Base-by-base conservation (phyloP, 2,113 vertebrate species). In the Syngnathus scovelli region DNA sequence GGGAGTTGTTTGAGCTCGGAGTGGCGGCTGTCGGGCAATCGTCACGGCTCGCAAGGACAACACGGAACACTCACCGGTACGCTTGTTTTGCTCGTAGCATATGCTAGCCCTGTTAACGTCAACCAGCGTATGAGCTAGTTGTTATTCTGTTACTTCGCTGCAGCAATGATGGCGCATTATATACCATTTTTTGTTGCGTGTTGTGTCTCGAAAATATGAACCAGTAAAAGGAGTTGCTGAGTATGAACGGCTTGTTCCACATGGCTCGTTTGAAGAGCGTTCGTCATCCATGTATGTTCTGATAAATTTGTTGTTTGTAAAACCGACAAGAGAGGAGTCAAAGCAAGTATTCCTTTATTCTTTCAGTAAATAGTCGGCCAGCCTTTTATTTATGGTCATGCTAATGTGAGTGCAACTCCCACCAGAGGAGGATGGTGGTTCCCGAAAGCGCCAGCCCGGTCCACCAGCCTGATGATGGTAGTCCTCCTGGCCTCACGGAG, bases 361-460 rank as follows among this genome's bases (percentile, higher is more conserved):
- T 33, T 33, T 33, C 27, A 33, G 13, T 27, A 44, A 23, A 43
- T 44, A 62, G 44, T 7, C n/a, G n/a, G 6, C 4, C n/a, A 43
- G 44, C 6, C 4, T 13, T 15, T 44, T 7, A 62, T 43, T 15
- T 68, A n/a, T 49, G 15, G 18, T 11, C 4, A 19, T 27, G 11
- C 61, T 60, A 13, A 62, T 66, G 12, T 4, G 27, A 7, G 18
- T 49, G 19, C 69, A 56, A 41, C 39, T 61, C 21, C 41, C 51
- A 56, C 38, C 67, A 88, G 86, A 68, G 54, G 83, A 91, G 85
- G 83, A 96, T 96, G 95, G 94, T 96, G 61, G 92, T 95, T 72
- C 94, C 95, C 18, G 94, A 92, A 64, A 93, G 87, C 1, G 81
- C 89, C 56, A 86, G 84, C 11, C 68, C 88, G 62, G 87, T 93